phyloP scores from a whole-genome alignment of 1,140 invertebrate species.

The Neotoxoptera formosana region DNA sequence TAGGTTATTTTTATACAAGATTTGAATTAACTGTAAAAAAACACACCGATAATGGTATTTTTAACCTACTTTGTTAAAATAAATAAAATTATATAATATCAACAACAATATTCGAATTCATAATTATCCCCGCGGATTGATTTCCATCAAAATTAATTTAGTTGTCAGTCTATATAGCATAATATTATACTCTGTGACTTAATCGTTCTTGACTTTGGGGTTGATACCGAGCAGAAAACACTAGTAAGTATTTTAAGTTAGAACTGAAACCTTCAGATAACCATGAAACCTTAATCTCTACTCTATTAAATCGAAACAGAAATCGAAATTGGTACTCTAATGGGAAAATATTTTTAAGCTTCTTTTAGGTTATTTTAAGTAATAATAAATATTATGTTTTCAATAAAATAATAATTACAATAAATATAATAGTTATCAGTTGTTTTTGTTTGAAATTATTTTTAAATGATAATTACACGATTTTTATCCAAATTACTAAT shows the following conservation, averaged over 20 bases:
- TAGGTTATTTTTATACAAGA: not conserved
- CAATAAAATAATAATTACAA: not conserved
- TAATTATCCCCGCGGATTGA: not conserved
- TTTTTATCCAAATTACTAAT: not conserved
- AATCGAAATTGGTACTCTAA: too few species aligned
- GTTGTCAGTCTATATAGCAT: too few species aligned
- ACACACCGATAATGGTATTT: too few species aligned
- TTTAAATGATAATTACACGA: not conserved
- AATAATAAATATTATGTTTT: not conserved
- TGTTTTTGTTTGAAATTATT: not conserved
- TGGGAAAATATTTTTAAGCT: too few species aligned
- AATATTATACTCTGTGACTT: not conserved
- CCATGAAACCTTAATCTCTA: too few species aligned
- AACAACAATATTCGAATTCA: not conserved
- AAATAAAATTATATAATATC: too few species aligned
- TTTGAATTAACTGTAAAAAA: not conserved
- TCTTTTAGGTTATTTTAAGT: too few species aligned
- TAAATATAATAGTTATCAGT: not conserved
- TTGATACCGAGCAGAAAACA: not conserved
- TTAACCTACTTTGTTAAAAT: too few species aligned
- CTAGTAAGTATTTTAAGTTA: not conserved
- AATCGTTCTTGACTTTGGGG: not conserved
- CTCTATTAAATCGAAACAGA: too few species aligned
- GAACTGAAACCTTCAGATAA: not conserved
- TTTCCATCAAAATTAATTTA: too few species aligned